Evolutionary conservation across 2,797 vertebrate genomes (phyloP).

Genomic region (Choloepus didactylus): DNA sequence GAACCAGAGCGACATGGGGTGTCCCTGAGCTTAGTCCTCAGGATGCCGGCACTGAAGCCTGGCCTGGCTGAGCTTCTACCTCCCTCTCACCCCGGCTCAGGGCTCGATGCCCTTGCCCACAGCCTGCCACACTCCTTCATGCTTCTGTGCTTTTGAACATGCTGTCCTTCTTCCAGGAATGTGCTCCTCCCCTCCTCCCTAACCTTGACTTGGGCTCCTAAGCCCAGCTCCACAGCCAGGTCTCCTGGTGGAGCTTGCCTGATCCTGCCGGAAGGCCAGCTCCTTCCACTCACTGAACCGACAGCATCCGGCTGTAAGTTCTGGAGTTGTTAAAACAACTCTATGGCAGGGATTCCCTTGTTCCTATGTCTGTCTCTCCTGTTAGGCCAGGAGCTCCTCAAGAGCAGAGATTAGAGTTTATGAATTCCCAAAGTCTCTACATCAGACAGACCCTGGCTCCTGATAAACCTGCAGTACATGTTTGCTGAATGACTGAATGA

Average conservation of each 20-base stretch:
- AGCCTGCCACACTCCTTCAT: neutral
- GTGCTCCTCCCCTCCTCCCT: too few relatives aligned
- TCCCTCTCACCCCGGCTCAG: neutral
- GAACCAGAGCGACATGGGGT: neutral
- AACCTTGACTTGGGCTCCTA: neutral
- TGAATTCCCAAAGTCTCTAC: neutral
- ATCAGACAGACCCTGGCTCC: rapidly evolving
- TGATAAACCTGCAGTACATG: neutral
- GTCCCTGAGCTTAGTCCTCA: neutral
- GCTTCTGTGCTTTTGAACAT: neutral
- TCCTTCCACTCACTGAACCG: neutral
- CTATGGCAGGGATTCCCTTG: neutral
- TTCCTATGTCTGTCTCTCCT: neutral
- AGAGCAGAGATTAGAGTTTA: neutral
- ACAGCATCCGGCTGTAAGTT: neutral
- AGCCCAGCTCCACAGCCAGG: neutral
- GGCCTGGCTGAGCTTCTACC: neutral
- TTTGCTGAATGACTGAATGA: constrained; percentile 27
- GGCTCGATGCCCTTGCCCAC: rapidly evolving
- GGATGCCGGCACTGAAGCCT: neutral
- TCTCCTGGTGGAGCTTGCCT: neutral
- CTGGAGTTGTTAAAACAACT: neutral
- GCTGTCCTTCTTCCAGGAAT: neutral
- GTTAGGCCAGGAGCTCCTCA: neutral
- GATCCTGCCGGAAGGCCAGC: too few relatives aligned